Percentiles rank a stretch among this genome's conserved stretches.
phyloP scores from a whole-genome alignment of 2,113 vertebrate species.

The Bubo blakistoni region DNA sequence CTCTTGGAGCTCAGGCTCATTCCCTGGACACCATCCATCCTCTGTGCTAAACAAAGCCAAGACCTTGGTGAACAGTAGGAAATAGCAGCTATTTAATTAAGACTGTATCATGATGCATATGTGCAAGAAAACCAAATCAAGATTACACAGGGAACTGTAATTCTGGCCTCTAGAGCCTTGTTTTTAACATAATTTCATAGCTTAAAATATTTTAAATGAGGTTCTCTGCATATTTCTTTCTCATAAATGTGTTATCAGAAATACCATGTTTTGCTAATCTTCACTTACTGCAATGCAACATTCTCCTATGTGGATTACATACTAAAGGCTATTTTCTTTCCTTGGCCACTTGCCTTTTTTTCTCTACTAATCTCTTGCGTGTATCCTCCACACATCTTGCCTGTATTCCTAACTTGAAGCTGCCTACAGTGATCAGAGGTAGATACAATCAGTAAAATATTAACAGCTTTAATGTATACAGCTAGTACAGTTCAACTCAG shows the following conservation, averaged over 20 bases:
- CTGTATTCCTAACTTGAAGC: neutral
- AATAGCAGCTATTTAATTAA: neutral
- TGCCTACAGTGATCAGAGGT: neutral
- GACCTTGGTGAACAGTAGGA: neutral
- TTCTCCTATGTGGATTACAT: neutral
- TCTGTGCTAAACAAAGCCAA: neutral
- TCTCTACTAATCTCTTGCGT: neutral
- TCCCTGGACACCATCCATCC: neutral
- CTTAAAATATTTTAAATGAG: neutral
- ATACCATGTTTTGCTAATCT: neutral
- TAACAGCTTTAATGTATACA: neutral
- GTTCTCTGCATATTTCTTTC: neutral
- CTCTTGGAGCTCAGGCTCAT: neutral
- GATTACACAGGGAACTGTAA: neutral
- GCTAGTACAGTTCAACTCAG: neutral
- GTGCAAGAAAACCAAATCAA: neutral
- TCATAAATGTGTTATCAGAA: neutral
- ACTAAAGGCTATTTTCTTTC: neutral
- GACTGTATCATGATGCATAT: neutral
- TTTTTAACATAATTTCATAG: neutral
- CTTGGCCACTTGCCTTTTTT: neutral
- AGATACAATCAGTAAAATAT: neutral
- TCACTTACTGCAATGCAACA: neutral
- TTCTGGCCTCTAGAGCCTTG: neutral
- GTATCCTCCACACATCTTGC: neutral